A percentile compares a stretch with the other conserved stretches of the same genome.
Conservation (phyloP, 2,888 invertebrate genomes). For the Agrochola litura region DNA sequence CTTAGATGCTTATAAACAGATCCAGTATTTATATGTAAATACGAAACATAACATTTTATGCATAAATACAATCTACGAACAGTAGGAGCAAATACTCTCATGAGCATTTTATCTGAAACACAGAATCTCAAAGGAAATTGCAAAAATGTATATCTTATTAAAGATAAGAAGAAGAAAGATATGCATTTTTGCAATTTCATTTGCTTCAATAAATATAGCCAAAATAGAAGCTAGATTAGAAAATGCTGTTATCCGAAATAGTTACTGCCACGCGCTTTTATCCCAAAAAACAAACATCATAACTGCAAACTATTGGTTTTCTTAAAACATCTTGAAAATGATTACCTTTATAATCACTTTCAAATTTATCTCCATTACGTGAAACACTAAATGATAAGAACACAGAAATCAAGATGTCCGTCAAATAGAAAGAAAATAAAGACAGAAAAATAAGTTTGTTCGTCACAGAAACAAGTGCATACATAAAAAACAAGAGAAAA, state of each 20-base stretch:
- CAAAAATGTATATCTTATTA: background rate
- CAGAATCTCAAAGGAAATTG: slow-evolving; percentile 1
- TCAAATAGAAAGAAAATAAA: no score
- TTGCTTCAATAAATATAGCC: background rate
- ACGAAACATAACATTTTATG: slow-evolving; percentile 34
- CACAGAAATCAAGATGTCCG: no score
- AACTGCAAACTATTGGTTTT: background rate
- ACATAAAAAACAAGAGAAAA: no score
- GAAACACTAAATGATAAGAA: no score
- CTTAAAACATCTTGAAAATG: background rate
- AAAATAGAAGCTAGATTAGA: background rate
- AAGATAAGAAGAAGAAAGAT: no score
- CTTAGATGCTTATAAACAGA: slow-evolving; percentile 20
- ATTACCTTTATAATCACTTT: background rate
- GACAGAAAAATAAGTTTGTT: no score
- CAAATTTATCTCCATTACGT: background rate
- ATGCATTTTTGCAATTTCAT: no score
- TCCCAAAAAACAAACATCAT: background rate
- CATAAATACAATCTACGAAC: slow-evolving; percentile 48
- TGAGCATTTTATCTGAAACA: slow-evolving; percentile 36
- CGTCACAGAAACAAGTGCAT: no score
- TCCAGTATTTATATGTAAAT: slow-evolving; percentile 45
- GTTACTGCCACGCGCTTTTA: background rate
- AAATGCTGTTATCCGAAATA: background rate
- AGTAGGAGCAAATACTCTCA: slow-evolving; percentile 29